Base-by-base conservation (phyloP, 2,113 vertebrate species). In the Cyanoderma ruficeps region DNA sequence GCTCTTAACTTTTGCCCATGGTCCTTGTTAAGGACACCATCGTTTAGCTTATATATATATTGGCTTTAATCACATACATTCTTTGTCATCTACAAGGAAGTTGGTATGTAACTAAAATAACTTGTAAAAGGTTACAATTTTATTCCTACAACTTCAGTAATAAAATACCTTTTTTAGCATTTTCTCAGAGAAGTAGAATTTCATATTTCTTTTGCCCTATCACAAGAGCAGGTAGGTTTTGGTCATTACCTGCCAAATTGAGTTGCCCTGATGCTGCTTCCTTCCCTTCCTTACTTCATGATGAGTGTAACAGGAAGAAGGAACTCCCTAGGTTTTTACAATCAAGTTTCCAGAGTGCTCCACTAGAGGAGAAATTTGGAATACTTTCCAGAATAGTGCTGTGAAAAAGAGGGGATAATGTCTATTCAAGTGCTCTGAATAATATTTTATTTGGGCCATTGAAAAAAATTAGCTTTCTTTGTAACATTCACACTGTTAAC, bases 391-490 rank as follows among this genome's bases (percentile, higher is more conserved):
- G 90, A 96, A 77, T 56, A 91, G 89, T 90, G 83, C 95, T 96
- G 92, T 98, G 95, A 97, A 98, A 93, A 90, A 42, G 5, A 71
- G 46, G 86, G 94, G 92, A 84, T 97, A 97, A 96, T 21, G 67
- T 94, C 92, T 94, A 59, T 94, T 96, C 89, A 94, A 25, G 93
- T 97, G 90, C 89, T 95, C 68, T 88, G 69, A 96, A 86, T 76
- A 96, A 87, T 77, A 20, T 60, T 89, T 90, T 87, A 74, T 74
- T 81, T 75, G 35, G 67, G 46, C 50, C 69, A 61, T 89, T 89
- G 46, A 24, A 56, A 74, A 74, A 78, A 47, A 79, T 15, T 24
- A 89, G 52, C 41, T 94, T 94, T 39, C 56, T 87, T 94, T 94
- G 10, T 60, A 90, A 53, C 52, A 25, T 94, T 95, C 56, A 91